Evolutionary conservation across 2,113 vertebrate genomes (phyloP), one percentile per base, ranked within the genome.

Genomic region (Zapornia atra): DNA sequence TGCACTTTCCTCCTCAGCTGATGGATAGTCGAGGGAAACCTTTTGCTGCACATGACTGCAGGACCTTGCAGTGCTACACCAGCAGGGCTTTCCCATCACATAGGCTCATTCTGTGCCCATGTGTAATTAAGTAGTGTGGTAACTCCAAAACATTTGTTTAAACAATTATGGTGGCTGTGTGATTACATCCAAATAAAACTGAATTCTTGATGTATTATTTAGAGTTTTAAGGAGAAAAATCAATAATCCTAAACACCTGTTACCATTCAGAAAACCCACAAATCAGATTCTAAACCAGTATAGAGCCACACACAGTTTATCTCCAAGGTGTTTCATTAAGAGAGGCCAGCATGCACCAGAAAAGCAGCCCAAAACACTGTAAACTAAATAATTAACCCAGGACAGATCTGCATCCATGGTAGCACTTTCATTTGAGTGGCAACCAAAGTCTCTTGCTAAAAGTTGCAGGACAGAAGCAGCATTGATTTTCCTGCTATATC

Each of bases 301-400:
- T 8, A 15, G 10, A 21, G 11, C n/a, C 7, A 5, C 51, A 53
- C 51, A 53, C 25, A 53, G 54, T 33, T 68, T 51, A n/a, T 21
- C 50, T 63, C 28, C 0, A 0, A 64, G 68, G 24, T 1, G 2
- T 15, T 64, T 54, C 10, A 53, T 20, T 57, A 44, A 31, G 4
- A 65, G 57, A 53, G 22, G 82, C 9, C 9, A 48, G 12, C 2
- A 0, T 6, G 2, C 18, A 33, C 44, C 57, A 87, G 71, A 38
- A 78, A 56, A 61, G 31, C 19, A 56, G 48, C 20, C 48, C 40
- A 57, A 56, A 73, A 10, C 24, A 63, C 34, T 53, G 18, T 25
- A 59, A 54, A 48, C 15, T 3, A 63, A 17, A 19, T 34, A 38
- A 51, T 56, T 56, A 77, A 19, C 18, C 15, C 44, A 13, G 10